Evolutionary conservation across 2,113 vertebrate genomes (phyloP), one percentile per base, ranked within the genome.

Genomic region (Rhombomys opimus): DNA sequence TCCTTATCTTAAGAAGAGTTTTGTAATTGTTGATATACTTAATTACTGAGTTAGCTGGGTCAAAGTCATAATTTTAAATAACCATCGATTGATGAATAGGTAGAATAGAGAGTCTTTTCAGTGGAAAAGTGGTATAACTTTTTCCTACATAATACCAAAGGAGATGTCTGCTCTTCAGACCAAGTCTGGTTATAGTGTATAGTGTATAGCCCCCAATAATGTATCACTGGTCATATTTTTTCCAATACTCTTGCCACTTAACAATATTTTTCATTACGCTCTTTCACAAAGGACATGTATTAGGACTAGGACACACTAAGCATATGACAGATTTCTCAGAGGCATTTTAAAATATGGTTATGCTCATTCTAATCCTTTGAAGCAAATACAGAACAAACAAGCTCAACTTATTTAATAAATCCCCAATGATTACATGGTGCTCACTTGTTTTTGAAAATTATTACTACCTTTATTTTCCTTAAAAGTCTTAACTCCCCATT

Each of bases 91-190:
- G 80, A 75, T 76, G 81, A 46, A n/a, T 32, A 90, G 13, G 30
- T 81, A 70, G 63, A 95, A 94, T 57, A 72, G 20, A 82, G 86
- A 76, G 23, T 89, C 86, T 35, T 95, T 96, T 91, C 13, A 80
- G 27, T 68, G 80, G 68, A 95, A 91, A 92, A 95, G 89, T 46
- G 65, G 35, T 2, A 67, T 77, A 68, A n/a, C 1, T 80, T 92
- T 96, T 88, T 78, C 23, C 78, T 96, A 73, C 41, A 5, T 1
- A 86, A 25, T 11, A 22, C 25, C 70, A 70, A 89, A 35, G 52
- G 17, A 85, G 54, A 46, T 70, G 65, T 72, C 38, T 91, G 27
- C 82, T 88, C 87, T 89, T 95, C 80, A 95, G 57, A 86, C 41
- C 59, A 85, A 73, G 67, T 92, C 85, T 82, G 23, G 10, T 92